Percentiles rank a stretch among this genome's conserved stretches.
Conservation (phyloP, 1,140 invertebrate species). For the Eurosta solidaginis region DNA sequence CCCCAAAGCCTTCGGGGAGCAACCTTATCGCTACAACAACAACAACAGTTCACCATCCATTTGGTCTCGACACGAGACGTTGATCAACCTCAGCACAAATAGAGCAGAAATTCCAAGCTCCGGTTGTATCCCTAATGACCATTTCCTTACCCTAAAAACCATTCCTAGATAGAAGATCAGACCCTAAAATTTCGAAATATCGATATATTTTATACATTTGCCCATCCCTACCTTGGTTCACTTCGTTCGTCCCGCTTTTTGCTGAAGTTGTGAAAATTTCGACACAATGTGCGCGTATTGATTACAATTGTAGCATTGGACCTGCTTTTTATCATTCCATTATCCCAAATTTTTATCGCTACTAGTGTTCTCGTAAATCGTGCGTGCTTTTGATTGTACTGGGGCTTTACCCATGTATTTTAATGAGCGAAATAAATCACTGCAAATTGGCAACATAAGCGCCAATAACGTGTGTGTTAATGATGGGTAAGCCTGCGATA, state of each 20-base stretch:
- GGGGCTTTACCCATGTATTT: background rate
- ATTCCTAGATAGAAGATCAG: no score
- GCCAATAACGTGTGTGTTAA: background rate
- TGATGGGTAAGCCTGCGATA: background rate
- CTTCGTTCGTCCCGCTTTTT: background rate
- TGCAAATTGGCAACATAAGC: background rate
- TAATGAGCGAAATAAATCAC: background rate
- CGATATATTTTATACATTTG: no score
- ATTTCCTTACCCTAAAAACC: no score
- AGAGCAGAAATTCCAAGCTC: no score
- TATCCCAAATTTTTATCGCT: background rate
- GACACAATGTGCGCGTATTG: background rate
- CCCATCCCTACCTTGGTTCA: background rate
- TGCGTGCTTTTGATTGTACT: background rate
- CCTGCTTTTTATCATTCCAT: background rate
- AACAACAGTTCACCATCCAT: no score
- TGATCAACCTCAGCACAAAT: no score
- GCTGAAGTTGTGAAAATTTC: background rate
- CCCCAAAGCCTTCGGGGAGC: no score
- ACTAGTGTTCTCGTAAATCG: background rate
- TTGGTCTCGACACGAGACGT: no score
- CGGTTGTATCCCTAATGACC: no score
- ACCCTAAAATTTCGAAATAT: no score
- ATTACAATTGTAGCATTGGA: conserved; percentile 12
- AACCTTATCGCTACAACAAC: no score